A percentile compares a stretch with the other conserved stretches of the same genome.
Conservation (phyloP, 2,797 vertebrate genomes). For the Bradypodion ventrale region DNA sequence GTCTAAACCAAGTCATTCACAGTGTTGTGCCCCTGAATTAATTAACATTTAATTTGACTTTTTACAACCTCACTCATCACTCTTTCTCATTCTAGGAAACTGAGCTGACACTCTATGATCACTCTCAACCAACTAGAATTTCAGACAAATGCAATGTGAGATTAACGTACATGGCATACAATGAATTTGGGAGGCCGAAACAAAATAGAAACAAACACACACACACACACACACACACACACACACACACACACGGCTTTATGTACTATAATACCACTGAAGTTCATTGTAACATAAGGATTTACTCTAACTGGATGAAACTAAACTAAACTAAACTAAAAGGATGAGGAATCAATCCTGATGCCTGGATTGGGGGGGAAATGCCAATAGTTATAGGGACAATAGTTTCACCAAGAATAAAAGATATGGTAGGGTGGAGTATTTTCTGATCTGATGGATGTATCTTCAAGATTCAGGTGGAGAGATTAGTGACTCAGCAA, state of each 20-base stretch:
- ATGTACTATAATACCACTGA: neutral
- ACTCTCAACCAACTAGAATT: constrained; percentile 64
- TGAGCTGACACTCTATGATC: constrained; percentile 71
- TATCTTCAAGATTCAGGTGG: neutral
- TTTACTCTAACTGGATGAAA: constrained; percentile 23
- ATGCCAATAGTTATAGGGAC: neutral
- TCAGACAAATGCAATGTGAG: constrained; percentile 60
- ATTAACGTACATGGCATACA: constrained; percentile 58
- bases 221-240: too few relatives aligned
- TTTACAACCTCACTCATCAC: constrained; percentile 75
- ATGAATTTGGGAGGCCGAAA: constrained; percentile 26
- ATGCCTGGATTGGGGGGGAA: neutral
- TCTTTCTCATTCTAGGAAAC: constrained; percentile 67
- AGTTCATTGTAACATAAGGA: constrained; percentile 42
- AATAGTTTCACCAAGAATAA: neutral
- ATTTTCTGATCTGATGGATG: neutral
- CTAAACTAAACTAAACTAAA: constrained; percentile 39
- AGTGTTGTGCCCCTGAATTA: constrained; percentile 73
- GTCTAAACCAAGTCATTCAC: constrained; percentile 62
- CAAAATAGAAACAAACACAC: constrained; percentile 3
- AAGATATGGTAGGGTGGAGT: too few relatives aligned
- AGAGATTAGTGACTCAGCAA: too few relatives aligned
- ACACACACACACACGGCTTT: too few relatives aligned
- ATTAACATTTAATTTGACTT: constrained; percentile 82
- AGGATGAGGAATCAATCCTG: constrained; percentile 15